phyloP scores from a whole-genome alignment of 2,797 vertebrate genomes.

The Margarornis squamiger region DNA sequence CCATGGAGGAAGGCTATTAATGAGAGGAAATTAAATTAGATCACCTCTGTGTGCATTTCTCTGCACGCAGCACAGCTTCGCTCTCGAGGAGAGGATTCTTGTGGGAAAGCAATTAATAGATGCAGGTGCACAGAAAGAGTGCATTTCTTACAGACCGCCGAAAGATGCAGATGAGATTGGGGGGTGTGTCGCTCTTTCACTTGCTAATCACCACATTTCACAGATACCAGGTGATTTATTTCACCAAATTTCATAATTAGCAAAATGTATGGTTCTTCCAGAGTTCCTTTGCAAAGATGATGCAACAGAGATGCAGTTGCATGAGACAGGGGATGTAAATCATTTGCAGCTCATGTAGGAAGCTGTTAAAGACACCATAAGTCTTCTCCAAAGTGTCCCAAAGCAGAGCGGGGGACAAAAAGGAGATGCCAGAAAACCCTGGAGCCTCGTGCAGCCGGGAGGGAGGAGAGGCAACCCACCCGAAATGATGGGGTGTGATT shows the following conservation, averaged over 20 bases:
- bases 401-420: neutral
- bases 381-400: neutral
- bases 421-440: neutral
- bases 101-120: constrained; percentile 69
- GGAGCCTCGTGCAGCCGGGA: neutral
- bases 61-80: constrained; percentile 47
- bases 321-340: neutral
- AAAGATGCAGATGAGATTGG: constrained; percentile 26
- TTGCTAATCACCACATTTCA: constrained; percentile 52
- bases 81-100: constrained; percentile 57
- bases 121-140: constrained; percentile 66
- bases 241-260: constrained; percentile 5
- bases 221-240: neutral
- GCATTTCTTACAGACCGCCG: constrained; percentile 35
- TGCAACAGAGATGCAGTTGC: neutral
- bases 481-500: neutral
- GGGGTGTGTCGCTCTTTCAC: neutral
- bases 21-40: constrained; percentile 73
- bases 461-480: neutral
- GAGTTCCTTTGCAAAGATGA: neutral
- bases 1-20: constrained; percentile 72
- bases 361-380: neutral
- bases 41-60: constrained; percentile 61
- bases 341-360: neutral
- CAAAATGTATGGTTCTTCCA: neutral